phyloP scores from a whole-genome alignment of 1,140 invertebrate genomes.

The Megathymus violae region DNA sequence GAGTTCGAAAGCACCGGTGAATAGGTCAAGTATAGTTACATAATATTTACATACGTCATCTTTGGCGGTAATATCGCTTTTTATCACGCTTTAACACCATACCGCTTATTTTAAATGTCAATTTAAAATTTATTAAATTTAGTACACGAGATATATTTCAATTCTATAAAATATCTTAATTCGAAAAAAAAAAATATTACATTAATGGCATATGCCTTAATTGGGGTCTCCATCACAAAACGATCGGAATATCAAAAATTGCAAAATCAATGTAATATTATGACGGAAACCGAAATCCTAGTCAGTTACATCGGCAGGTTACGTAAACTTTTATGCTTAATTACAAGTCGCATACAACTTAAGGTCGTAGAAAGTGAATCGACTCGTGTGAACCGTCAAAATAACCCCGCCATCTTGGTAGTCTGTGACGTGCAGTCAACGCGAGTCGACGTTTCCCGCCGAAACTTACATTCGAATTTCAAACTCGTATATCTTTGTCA shows the following conservation, averaged over 20 bases:
- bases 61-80: too few relatives aligned
- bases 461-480: conserved; percentile 57
- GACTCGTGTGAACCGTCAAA: conserved; percentile 81
- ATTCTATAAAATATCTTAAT: too few relatives aligned
- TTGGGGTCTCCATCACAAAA: background rate
- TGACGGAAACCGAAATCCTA: conserved; percentile 67
- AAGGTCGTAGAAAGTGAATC: conserved; percentile 83
- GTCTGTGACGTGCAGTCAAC: conserved; percentile 72
- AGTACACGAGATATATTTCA: too few relatives aligned
- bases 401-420: conserved; percentile 78
- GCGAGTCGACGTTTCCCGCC: conserved; percentile 73
- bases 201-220: background rate
- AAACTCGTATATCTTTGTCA: conserved; percentile 53
- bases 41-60: too few relatives aligned
- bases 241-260: conserved; percentile 26
- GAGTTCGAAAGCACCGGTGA: too few relatives aligned
- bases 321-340: conserved; percentile 80
- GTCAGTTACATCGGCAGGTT: conserved; percentile 70
- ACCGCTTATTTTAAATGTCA: too few relatives aligned
- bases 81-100: too few relatives aligned
- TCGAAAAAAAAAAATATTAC: too few relatives aligned
- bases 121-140: too few relatives aligned
- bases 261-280: conserved; percentile 49
- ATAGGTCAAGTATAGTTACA: too few relatives aligned
- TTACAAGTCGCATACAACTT: conserved; percentile 77